These are phyloP conservation scores for Rhombomys opimus DNA, from an alignment of 2,113 vertebrate species.

Conservation along the genomic window DNA sequence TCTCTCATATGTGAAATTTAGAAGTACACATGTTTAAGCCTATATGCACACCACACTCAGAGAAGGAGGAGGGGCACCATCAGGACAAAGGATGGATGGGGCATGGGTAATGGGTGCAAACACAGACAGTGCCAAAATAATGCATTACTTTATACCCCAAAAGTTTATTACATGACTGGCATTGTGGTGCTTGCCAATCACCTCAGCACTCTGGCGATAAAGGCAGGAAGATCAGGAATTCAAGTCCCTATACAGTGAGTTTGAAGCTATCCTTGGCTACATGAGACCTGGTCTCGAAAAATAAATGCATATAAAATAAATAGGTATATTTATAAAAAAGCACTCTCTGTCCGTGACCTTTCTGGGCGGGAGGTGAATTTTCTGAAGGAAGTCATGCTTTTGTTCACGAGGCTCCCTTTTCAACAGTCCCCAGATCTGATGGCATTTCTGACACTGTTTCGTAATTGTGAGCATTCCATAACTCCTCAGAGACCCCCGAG, in stretches of 20 bases:
- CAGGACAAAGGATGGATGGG: no score
- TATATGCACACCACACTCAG: neutral
- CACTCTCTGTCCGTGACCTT: neutral
- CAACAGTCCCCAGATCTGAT: neutral
- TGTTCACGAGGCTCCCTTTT: neutral
- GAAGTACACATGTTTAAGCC: no score
- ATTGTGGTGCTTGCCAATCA: neutral
- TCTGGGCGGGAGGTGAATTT: neutral
- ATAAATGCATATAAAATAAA: neutral
- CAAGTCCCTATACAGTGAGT: neutral
- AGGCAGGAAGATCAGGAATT: no score
- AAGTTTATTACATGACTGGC: neutral
- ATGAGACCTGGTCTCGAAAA: neutral
- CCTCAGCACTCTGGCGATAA: neutral
- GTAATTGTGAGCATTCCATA: neutral
- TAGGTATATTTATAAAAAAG: neutral
- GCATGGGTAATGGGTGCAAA: no score
- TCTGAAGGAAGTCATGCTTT: neutral
- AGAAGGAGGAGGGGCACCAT: neutral
- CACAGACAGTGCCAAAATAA: neutral
- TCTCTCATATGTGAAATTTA: neutral
- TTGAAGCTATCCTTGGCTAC: neutral
- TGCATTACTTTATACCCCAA: neutral
- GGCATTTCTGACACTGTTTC: slow-evolving; percentile 22
- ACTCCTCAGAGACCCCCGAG: accelerated